A percentile compares a stretch with the other conserved stretches of the same genome.
Evolutionary conservation across 2,888 invertebrate genomes (phyloP).

Genomic region (Pelosia muscerda): DNA sequence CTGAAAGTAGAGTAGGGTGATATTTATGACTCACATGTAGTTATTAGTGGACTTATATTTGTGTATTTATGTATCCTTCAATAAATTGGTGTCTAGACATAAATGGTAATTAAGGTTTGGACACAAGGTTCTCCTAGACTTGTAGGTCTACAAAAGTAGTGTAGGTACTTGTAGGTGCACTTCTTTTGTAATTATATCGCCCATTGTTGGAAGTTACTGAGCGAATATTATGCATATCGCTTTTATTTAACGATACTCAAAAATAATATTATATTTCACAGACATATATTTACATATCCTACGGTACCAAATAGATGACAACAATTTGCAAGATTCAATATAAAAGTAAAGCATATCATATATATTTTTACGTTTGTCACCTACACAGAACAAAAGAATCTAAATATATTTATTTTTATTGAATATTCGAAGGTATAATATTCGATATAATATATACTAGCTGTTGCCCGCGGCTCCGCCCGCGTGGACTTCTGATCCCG

Average conservation of each 20-base stretch:
- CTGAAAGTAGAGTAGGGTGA: constrained; percentile 35
- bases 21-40: constrained; percentile 35
- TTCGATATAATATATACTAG: no score
- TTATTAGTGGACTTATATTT: constrained; percentile 20
- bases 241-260: neutral
- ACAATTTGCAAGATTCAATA: neutral
- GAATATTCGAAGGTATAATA: constrained; percentile 8
- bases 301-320: neutral
- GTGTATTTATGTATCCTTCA: neutral
- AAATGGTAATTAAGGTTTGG: neutral
- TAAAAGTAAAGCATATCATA: neutral
- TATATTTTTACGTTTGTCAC: no score
- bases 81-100: constrained; percentile 4
- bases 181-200: neutral
- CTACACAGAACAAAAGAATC: constrained; percentile 5
- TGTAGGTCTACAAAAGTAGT: neutral
- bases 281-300: no score
- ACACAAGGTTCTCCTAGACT: neutral
- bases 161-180: neutral
- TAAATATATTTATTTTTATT: constrained; percentile 5
- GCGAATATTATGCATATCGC: neutral
- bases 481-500: no score
- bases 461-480: no score
- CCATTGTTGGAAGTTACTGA: neutral
- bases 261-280: no score